Evolutionary conservation across 2,888 invertebrate species (phyloP).

Genomic region (Andrena marginata): DNA sequence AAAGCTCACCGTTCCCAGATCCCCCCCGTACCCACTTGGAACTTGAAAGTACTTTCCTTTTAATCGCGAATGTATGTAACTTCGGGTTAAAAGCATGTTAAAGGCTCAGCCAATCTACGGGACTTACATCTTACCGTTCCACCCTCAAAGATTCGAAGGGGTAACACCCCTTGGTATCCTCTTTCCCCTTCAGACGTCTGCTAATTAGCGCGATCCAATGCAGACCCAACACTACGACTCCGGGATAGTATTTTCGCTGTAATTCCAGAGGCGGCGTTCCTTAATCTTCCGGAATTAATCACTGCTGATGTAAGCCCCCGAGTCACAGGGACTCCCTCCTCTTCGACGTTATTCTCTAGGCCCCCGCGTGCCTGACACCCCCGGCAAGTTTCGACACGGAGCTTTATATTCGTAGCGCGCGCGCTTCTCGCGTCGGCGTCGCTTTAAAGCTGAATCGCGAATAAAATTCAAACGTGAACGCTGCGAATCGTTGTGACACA

Average conservation of each 20-base stretch:
- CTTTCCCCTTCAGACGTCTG: constrained; percentile 10
- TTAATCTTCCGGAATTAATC: constrained; percentile 78
- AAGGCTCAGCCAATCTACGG: constrained; percentile 60
- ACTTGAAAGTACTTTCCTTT: constrained; percentile 68
- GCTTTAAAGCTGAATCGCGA: constrained; percentile 33
- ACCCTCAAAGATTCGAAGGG: constrained; percentile 20
- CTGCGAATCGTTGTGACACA: constrained; percentile 11
- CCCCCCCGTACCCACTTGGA: constrained; percentile 36
- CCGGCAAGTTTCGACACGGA: neutral
- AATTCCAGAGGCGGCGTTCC: constrained; percentile 71
- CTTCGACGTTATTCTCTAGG: constrained; percentile 29
- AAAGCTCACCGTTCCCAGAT: constrained; percentile 64
- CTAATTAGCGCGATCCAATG: constrained; percentile 69
- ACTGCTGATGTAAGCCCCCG: constrained; percentile 64
- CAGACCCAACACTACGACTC: constrained; percentile 59
- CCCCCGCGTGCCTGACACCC: neutral
- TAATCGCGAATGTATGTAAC: constrained; percentile 67
- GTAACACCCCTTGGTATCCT: constrained; percentile 1
- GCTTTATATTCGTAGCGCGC: constrained; percentile 25
- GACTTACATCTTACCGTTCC: constrained; percentile 27
- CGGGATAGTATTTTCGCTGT: constrained; percentile 59
- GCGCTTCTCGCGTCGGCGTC: neutral
- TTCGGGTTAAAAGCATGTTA: constrained; percentile 65
- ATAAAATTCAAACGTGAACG: constrained; percentile 41
- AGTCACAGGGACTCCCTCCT: constrained; percentile 46